phyloP scores from a whole-genome alignment of 2,113 vertebrate genomes.

The Ardeotis arabs region DNA sequence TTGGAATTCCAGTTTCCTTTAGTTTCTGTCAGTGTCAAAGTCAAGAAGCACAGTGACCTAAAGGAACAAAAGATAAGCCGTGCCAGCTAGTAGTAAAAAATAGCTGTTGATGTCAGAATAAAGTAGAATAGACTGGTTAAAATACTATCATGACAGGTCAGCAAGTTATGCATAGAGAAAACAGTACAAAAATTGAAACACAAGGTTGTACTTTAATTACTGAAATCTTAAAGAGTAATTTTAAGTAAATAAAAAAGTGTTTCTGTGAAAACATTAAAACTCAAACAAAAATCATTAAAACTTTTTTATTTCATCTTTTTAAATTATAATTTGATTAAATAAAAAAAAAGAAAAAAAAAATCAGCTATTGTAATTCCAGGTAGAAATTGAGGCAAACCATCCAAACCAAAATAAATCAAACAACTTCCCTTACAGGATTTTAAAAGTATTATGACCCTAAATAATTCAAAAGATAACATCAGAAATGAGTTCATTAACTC shows the following conservation, averaged over 20 bases:
- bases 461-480: neutral
- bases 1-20: neutral
- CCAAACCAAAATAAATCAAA: neutral
- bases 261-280: neutral
- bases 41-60: neutral
- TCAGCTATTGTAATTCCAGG: neutral
- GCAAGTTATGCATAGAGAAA: neutral
- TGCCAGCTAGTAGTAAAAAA: neutral
- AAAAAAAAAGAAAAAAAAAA: neutral
- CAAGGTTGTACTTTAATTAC: neutral
- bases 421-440: neutral
- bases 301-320: neutral
- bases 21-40: neutral
- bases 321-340: neutral
- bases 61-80: neutral
- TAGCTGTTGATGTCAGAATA: neutral
- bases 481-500: neutral
- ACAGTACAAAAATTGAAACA: neutral
- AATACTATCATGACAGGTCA: neutral
- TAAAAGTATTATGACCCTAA: neutral
- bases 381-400: neutral
- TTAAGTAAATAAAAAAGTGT: neutral
- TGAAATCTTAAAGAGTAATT: neutral
- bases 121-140: neutral
- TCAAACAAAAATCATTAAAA: neutral